Base-by-base conservation (phyloP, 2,113 vertebrate genomes). In the Procavia capensis region DNA sequence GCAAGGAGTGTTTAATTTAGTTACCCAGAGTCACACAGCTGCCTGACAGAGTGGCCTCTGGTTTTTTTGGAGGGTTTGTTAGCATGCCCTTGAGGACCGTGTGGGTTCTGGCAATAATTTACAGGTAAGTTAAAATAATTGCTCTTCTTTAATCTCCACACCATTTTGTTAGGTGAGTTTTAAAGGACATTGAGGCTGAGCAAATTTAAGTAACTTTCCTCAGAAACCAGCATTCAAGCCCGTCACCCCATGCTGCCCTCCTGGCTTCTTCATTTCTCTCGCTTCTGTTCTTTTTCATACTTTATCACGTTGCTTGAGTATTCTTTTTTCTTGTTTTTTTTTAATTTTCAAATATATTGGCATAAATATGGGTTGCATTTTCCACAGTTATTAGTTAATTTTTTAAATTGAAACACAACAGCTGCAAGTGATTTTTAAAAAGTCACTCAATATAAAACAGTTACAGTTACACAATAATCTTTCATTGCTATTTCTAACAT, bases 171-270 rank as follows among this genome's bases (percentile, higher is more conserved):
- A 54, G 54, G 10, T 75, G 25, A 31, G 22, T 85, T 88, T 64
- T 50, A 70, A 79, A 88, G 36, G 34, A 93, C 85, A 29, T 3
- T 27, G 75, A 88, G 78, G 41, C 29, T 90, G 22, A 29, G 50
- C 75, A 63, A 54, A 31, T 9, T 61, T 29, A n/a, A 91, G 72
- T 43, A 24, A 25, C n/a, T 70, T 34, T 87, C 14, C 29, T 79
- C 39, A n/a, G 34, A 68, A 27, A 61, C 11, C 22, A 68, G 50
- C 43, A 2, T 90, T 31, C 27, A 45, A 5, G 68, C 45, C 63
- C 54, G 2, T 16, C 20, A 1, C 39, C 31, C 9, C 0, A 1
- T 1, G 6, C 47, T 31, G 41, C 20, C 1, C 7, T 47, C 81
- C n/a, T 47, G 2, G 19, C 9, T 70, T 70, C 68, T 70, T 36